Conservation (phyloP, 2,888 invertebrate genomes). For the Drosophila mimica region DNA sequence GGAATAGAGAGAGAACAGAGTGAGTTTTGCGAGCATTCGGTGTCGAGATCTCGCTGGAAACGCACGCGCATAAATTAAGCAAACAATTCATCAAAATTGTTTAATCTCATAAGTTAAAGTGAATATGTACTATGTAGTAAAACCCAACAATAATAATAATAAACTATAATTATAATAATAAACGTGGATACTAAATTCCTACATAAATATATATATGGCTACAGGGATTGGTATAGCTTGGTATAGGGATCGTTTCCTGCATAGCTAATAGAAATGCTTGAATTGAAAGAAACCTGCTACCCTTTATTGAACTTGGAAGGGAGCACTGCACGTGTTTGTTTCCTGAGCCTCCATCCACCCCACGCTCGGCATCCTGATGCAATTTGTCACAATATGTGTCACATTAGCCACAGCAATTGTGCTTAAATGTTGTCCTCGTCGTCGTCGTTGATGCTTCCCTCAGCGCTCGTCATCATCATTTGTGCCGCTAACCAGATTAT, state of each 20-base stretch:
- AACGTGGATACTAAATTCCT: too few relatives aligned
- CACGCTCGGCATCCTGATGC: constrained; percentile 65
- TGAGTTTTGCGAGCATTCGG: too few relatives aligned
- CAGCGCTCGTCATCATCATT: constrained; percentile 59
- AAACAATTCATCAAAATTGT: too few relatives aligned
- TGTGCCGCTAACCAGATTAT: constrained; percentile 74
- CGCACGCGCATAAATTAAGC: too few relatives aligned
- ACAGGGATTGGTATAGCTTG: not conserved
- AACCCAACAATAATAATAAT: too few relatives aligned
- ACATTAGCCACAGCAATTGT: constrained; percentile 85
- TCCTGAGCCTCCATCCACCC: constrained; percentile 18
- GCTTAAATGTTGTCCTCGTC: constrained; percentile 68
- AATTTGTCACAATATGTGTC: constrained; percentile 86
- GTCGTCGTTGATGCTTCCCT: constrained; percentile 28
- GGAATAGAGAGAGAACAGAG: too few relatives aligned
- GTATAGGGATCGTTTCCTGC: not conserved
- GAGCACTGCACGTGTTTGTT: constrained; percentile 65
- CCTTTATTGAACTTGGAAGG: constrained; percentile 40
- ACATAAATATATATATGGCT: too few relatives aligned
- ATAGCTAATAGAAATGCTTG: not conserved
- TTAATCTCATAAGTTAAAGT: too few relatives aligned
- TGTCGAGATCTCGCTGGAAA: too few relatives aligned
- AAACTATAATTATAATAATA: too few relatives aligned
- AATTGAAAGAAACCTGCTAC: constrained; percentile 2
- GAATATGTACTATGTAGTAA: too few relatives aligned